Evolutionary conservation across 2,113 vertebrate species (phyloP), one percentile per base, ranked within the genome.

Genomic region (Saccopteryx bilineata): DNA sequence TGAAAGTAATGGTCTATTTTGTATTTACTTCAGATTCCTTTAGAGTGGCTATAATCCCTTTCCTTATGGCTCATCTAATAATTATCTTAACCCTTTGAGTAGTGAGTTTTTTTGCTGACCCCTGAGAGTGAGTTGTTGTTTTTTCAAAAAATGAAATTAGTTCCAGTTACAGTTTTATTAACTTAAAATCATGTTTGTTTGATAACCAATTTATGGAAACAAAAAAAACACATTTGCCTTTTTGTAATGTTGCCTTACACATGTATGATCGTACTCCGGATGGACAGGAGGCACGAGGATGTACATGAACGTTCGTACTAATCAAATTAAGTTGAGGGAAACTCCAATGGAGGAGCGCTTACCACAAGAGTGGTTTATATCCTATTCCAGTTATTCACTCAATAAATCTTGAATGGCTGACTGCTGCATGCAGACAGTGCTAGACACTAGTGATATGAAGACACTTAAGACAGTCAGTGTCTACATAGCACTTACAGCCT

Each of bases 251-350:
- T 39, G 39, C 39, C 39, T 39, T 39, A 39, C 39, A 39, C 39
- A 39, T 39, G 39, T 39, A 39, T 39, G 39, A 39, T 39, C 39
- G 39, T 39, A 39, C 39, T 39, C 39, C 39, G 39, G 39, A 39
- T 39, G 39, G 39, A 39, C 39, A 39, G 39, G 39, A 39, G 39
- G 39, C 39, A 39, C 39, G 39, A 39, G 39, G 39, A 39, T 3
- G 39, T 39, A 39, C 39, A 39, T 39, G 39, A 39, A 39, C 39
- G 39, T 39, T 39, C 39, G 39, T 39, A 69, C 31, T 79, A 85
- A 92, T 72, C 58, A 78, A n/a, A n/a, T 95, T 69, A 80, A 54
- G 24, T 90, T 96, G 23, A 94, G 81, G 26, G 58, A 95, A 65
- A 69, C 56, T 86, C 31, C 12, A 31, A 52, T 2, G 33, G 17